Percentiles rank a stretch among this genome's conserved stretches.
Conservation (phyloP, 2,113 vertebrate species). For the Hylia prasina region DNA sequence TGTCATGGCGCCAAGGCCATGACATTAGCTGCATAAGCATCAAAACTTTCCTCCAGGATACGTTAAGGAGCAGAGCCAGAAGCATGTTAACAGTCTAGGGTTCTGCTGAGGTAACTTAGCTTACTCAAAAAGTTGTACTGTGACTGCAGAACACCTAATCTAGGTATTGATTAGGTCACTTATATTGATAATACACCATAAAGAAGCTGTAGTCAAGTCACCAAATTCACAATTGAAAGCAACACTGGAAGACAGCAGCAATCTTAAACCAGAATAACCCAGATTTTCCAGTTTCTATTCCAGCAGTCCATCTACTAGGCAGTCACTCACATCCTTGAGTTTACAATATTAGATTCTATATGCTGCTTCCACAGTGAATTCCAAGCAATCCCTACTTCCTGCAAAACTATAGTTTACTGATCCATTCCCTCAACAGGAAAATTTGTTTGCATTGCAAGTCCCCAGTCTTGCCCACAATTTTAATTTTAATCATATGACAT, state of each 20-base stretch:
- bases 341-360: neutral
- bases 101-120: neutral
- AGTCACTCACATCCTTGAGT: neutral
- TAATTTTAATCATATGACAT: neutral
- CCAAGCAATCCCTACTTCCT: neutral
- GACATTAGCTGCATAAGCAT: neutral
- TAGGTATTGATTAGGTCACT: neutral
- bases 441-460: neutral
- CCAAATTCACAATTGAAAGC: neutral
- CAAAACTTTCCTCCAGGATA: neutral
- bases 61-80: neutral
- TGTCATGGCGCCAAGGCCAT: neutral
- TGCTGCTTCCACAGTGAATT: neutral
- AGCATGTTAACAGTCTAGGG: neutral
- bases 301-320: neutral
- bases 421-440: neutral
- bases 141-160: neutral
- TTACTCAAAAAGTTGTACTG: neutral
- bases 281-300: neutral
- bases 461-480: neutral
- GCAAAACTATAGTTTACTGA: neutral
- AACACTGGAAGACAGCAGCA: accelerated
- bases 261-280: neutral
- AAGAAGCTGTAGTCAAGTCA: neutral
- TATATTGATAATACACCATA: neutral